Base-by-base conservation (phyloP, 2,888 invertebrate species). In the Apodemia zela region DNA sequence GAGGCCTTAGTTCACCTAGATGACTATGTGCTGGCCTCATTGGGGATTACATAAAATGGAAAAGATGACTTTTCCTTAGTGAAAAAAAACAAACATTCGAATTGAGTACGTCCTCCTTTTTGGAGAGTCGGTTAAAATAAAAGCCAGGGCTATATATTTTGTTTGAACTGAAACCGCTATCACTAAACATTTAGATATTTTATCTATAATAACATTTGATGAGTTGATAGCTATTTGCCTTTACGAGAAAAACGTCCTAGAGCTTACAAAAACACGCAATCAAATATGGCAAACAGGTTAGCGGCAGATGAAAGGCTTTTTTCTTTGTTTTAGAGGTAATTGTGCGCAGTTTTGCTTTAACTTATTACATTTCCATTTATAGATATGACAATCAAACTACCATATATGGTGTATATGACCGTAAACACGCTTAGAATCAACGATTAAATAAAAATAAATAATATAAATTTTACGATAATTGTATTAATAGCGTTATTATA, bases 231-330 rank as follows among this genome's bases (percentile, higher is more conserved):
- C 35, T 11, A 38, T 38, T 38, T 38, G 17, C 17, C 49, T 17
- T 49, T 10, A 49, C 49, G 49, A 21, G 8, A 51, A 11, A 47
- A 47, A n/a, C 3, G 21, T 51, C 2, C 17, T 51, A 18, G 11
- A 51, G 21, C 13, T 17, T 2, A 49, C 10, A 51, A 51, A 21
- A 51, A 18, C 21, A 49, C 8, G 18, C 1, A 49, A 49, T 49
- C 49, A 18, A 49, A 18, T 49, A 10, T 49, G 10, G 49, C 4
- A 10, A 51, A 51, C 49, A 1, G 49, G 49, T 21, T 51, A 10
- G 49, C 49, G 49, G 49, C 17, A 18, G 49, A 51, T 51, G 49
- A 51, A 51, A 51, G 49, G 10, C 49, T 51, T 51, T 51, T 51
- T 21, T 49, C 18, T 11, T 11, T 18, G 51, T 18, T 51, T 51